Conservation (phyloP, 1,140 invertebrate species). For the Ridgeia piscesae region DNA sequence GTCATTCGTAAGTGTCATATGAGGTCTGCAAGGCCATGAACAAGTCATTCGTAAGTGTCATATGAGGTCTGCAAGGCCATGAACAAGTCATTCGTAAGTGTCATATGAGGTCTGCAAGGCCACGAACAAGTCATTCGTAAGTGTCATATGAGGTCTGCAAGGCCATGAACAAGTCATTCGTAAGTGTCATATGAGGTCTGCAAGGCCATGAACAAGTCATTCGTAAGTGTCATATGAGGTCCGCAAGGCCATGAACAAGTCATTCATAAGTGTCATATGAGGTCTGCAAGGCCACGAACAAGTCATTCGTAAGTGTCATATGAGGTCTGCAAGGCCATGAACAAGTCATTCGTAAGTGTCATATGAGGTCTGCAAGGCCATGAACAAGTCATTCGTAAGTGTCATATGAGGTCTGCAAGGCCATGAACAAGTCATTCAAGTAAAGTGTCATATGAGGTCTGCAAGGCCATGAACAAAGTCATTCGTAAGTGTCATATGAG, state of each 20-base stretch:
- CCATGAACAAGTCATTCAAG: slow-evolving; percentile 99
- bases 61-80: slow-evolving; percentile 95
- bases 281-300: slow-evolving; percentile 95
- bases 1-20: slow-evolving; percentile 90
- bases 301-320: slow-evolving; percentile 94
- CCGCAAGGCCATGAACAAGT: slow-evolving; percentile 97
- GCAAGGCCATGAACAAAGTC: slow-evolving; percentile 98
- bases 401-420: slow-evolving; percentile 88
- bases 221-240: slow-evolving; percentile 92
- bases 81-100: slow-evolving; percentile 97
- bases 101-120: slow-evolving; percentile 91
- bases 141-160: slow-evolving; percentile 87
- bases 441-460: slow-evolving; percentile 89
- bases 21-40: slow-evolving; percentile 97
- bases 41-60: slow-evolving; percentile 92
- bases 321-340: slow-evolving; percentile 95
- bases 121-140: slow-evolving; percentile 99
- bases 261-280: slow-evolving; percentile 93
- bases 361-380: slow-evolving; percentile 92
- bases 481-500: slow-evolving; percentile 91
- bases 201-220: slow-evolving; percentile 98
- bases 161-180: slow-evolving; percentile 99
- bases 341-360: slow-evolving; percentile 95
- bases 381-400: slow-evolving; percentile 99
- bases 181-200: slow-evolving; percentile 89